Evolutionary conservation across 2,113 vertebrate species (phyloP), one percentile per base, ranked within the genome.

Genomic region (Crotalus viridis): DNA sequence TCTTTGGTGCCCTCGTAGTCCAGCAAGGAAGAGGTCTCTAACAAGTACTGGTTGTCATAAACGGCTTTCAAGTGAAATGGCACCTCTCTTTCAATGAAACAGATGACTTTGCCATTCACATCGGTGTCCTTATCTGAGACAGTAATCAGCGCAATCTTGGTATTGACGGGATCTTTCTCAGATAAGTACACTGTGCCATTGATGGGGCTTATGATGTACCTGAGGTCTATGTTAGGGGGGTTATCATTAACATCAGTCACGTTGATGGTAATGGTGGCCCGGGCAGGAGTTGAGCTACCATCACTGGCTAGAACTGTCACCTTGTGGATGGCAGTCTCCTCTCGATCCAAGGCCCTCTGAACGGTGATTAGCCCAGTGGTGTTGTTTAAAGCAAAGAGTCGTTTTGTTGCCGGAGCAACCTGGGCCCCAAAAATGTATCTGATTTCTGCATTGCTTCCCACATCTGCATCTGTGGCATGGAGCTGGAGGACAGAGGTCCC

Each of bases 231-330:
- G 96, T 99, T 99, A 3, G 99, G 99, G 93, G 99, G 98, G 97
- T 99, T 99, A 97, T 99, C 99, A 2, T 99, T 99, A 86, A 99
- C 99, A 97, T 99, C 99, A 59, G 99, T 99, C 97, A 99, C 99
- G 94, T 99, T 99, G 97, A 99, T 99, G 92, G 98, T 98, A 93
- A 99, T 98, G 0, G 98, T 99, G 94, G 99, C 99, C 96, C 98
- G 98, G 89, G 99, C 99, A 0, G 99, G 98, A 94, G 98, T 99
- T 56, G 99, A 99, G 97, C 99, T 99, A 94, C 99, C 99, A 92
- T 99, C 99, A n/a, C 99, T 99, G 54, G 99, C 99, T 96, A 99
- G 96, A 94, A 99, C 99, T 69, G 99, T 98, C 96, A 99, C 98
- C 97, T 99, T 99, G 96, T 99, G 99, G 96, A 99, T 98, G 94